Evolutionary conservation across 1,140 invertebrate genomes (phyloP).

Genomic region (Diorhabda elongata): DNA sequence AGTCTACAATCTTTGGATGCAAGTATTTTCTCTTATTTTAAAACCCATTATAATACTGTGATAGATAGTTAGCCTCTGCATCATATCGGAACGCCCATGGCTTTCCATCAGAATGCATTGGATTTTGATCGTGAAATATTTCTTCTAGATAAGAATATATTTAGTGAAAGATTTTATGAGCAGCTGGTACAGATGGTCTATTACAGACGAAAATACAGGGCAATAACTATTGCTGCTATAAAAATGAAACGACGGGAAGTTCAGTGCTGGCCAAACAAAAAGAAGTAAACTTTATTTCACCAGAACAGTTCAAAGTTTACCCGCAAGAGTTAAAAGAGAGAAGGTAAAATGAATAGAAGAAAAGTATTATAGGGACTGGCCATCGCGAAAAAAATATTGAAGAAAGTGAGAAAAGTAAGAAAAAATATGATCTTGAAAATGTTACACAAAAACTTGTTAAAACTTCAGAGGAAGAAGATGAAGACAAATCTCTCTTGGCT

Average conservation of each 20-base stretch:
- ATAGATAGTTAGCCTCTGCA: neutral
- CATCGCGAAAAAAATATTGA: neutral
- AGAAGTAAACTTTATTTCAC: neutral
- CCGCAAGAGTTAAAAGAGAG: neutral
- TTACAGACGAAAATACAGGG: neutral
- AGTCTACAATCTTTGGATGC: slow-evolving; percentile 44
- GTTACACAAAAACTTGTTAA: slow-evolving; percentile 4
- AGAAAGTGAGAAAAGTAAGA: neutral
- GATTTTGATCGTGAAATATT: neutral
- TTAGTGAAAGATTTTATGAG: neutral
- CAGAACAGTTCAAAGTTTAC: neutral
- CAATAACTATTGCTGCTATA: neutral
- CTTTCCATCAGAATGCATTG: neutral
- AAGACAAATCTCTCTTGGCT: neutral
- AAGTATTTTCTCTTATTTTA: neutral
- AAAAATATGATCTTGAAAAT: neutral
- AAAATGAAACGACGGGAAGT: neutral
- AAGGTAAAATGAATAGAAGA: slow-evolving; percentile 5
- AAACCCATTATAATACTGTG: neutral
- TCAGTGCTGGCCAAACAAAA: neutral
- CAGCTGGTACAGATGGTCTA: neutral
- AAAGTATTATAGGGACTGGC: neutral
- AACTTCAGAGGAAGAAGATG: neutral
- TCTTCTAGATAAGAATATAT: neutral
- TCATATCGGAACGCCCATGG: neutral